These are phyloP conservation scores for Venustaconcha ellipsiformis DNA, from an alignment of 1,140 invertebrate genomes.

Conservation along the genomic window DNA sequence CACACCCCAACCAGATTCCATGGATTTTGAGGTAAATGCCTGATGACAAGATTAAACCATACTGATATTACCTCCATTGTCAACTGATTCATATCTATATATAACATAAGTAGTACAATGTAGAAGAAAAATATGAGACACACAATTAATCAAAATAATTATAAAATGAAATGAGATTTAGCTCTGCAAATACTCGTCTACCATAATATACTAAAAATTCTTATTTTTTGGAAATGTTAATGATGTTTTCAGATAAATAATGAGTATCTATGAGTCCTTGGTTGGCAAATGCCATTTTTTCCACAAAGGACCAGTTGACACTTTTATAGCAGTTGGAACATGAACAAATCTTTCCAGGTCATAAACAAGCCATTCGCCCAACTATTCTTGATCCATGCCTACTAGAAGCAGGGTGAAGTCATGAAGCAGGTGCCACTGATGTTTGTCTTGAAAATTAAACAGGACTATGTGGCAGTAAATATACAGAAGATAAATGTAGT, in stretches of 20 bases:
- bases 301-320: not conserved
- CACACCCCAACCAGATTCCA: not conserved
- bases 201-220: not conserved
- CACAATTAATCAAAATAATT: no score
- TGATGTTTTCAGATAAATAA: not conserved
- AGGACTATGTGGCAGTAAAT: no score
- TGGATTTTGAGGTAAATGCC: not conserved
- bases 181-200: not conserved
- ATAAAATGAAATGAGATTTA: no score
- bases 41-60: no score
- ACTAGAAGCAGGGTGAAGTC: not conserved
- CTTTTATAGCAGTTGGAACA: not conserved
- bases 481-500: no score
- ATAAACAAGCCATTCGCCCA: not conserved
- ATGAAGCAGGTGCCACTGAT: constrained; percentile 2
- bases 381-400: not conserved
- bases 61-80: no score
- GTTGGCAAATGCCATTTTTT: not conserved
- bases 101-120: no score
- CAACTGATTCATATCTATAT: no score
- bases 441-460: no score
- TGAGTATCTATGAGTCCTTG: not conserved
- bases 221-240: not conserved
- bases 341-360: not conserved
- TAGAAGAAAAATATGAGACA: no score